phyloP scores from a whole-genome alignment of 2,888 invertebrate genomes.

The Dastarcus helophoroides region DNA sequence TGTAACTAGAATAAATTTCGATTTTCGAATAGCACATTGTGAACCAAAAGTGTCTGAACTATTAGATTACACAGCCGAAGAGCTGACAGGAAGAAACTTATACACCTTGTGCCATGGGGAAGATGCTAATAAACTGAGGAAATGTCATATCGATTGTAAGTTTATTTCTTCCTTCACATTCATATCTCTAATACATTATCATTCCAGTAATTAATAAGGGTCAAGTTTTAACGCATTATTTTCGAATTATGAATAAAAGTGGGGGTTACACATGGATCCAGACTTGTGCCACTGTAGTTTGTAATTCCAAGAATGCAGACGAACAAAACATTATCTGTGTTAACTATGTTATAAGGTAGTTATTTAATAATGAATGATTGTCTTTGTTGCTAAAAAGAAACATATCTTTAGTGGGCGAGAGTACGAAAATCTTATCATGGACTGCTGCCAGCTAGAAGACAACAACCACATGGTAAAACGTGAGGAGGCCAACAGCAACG shows the following conservation, averaged over 20 bases:
- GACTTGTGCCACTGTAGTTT: constrained; percentile 93
- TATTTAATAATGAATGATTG: constrained; percentile 3
- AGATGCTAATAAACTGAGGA: constrained; percentile 85
- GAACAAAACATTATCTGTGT: constrained; percentile 97
- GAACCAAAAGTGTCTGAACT: constrained; percentile 93
- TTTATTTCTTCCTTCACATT: not conserved
- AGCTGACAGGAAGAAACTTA: constrained; percentile 84
- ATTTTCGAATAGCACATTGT: constrained; percentile 93
- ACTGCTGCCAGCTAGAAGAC: constrained; percentile 85
- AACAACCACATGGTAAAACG: constrained; percentile 70
- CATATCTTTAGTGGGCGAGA: constrained; percentile 62
- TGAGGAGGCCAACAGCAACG: constrained; percentile 63
- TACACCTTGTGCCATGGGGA: constrained; percentile 93
- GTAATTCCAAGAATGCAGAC: constrained; percentile 89
- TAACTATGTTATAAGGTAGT: constrained; percentile 91
- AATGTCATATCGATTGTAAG: constrained; percentile 94
- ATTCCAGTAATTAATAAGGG: constrained; percentile 88
- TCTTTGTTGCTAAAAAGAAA: not conserved
- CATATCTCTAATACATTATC: too few species aligned
- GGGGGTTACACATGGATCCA: constrained; percentile 97
- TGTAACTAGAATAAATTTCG: constrained; percentile 90
- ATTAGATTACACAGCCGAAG: constrained; percentile 86
- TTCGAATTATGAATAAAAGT: constrained; percentile 89
- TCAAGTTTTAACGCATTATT: constrained; percentile 92
- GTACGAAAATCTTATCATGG: constrained; percentile 84